Base-by-base conservation (phyloP, 2,888 invertebrate genomes). In the Cheilosia pagana region DNA sequence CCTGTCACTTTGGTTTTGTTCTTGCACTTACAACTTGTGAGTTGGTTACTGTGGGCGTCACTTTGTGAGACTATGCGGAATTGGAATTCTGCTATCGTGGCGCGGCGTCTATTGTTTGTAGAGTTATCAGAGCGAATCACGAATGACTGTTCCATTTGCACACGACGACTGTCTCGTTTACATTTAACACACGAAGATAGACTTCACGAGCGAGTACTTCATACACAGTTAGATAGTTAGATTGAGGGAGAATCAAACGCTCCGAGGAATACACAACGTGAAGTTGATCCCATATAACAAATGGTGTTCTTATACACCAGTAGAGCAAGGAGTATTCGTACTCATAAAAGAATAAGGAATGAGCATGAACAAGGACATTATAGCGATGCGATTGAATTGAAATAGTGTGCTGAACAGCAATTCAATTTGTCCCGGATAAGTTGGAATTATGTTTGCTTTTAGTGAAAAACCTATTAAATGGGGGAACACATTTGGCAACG, bases 371-470 rank as follows among this genome's bases (percentile, higher is more conserved):
- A 62, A 35, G 71, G 60, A 60, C 45, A 50, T 57, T 70, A 55
- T 19, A n/a, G 6, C 55, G 21, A 48, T 21, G 35, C 16, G 41
- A 16, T 16, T 70, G n/a, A 25, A 12, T 12, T 70, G n/a, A 25
- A 12, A 43, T 25, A 39, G 41, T 52, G 23, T 65, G 39, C 25
- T n/a, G 23, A 35, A 50, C 41, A 71, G 39, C 71, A 62, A 62
- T 62, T 62, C 72, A 62, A 65, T 68, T 68, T 55, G 43, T 68
- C 16, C 10, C 39, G 25, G 41, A 68, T 45, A 19, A 68, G 53
- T 55, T 55, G 43, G 43, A 68, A 45, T 68, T 55, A 68, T 68
- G 55, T 68, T 68, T 68, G 55, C 68, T 31, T 43, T 53, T n/a
- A n/a, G n/a, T 25, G 41, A 41, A 39, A 10, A 35, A 52, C 21